Base-by-base conservation (phyloP, 64 coral and sea anemone genomes). In the Hydrozoanthus tunicans region DNA sequence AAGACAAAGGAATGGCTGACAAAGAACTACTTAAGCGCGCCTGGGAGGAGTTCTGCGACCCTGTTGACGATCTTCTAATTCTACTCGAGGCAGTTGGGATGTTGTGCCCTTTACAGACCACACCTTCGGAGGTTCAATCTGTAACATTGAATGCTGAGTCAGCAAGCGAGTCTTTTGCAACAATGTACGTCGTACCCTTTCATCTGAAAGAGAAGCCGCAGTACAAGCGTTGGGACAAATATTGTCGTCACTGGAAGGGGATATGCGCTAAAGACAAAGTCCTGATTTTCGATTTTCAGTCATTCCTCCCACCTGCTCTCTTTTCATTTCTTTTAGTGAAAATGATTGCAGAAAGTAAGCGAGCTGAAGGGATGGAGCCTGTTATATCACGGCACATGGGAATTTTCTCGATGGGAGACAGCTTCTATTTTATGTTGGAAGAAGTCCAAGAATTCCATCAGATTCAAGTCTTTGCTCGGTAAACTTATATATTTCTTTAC, bases 1-100 rank as follows among this genome's bases (percentile, higher is more conserved):
- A 92, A 54, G 62, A 73, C 9, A 62, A 77, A 78, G 91, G 91
- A 56, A 81, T 82, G 82, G 79, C 79, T 25, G 81, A 86, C 11
- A 77, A 84, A 61, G 59, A 85, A 62, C 20, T 92, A 59, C 71
- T 92, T 43, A 32, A 86, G 26, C 58, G 86, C 24, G 70, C 64
- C 53, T 92, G 91, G 91, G 78, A 77, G 15, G 15, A 85, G 13
- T 86, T 86, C 6, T 58, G 9, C 2, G 66, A 70, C 11, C 53
- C 83, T 58, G 53, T 86, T 9, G 83, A 86, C 14, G 66, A 86
- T 6, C 83, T 86, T 25, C 53, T 86, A 58, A 23, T 86, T 15
- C 65, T 86, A 9, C 65, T 86, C 11, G 83, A 86, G 14, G 83
- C 63, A 58, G 83, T 73, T 70, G 83, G 83, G 59, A 86, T 86